These are phyloP conservation scores for Percina caprodes DNA, from an alignment of 2,113 vertebrate genomes.

Conservation along the genomic window DNA sequence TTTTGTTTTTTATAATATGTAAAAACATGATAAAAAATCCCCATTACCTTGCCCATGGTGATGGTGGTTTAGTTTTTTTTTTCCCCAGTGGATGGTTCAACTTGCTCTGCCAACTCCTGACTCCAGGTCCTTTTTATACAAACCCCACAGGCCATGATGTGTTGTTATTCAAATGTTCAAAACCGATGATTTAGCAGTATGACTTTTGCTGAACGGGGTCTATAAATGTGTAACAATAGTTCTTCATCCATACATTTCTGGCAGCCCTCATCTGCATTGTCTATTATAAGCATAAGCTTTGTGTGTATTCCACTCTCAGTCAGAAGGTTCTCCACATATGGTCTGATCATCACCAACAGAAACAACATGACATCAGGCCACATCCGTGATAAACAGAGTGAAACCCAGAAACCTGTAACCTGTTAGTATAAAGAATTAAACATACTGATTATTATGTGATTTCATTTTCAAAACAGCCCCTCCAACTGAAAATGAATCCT, in stretches of 20 bases:
- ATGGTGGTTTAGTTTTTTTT: conserved; percentile 71
- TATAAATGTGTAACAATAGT: conserved; percentile 77
- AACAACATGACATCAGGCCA: conserved; percentile 13
- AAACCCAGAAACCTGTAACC: conserved; percentile 30
- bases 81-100: conserved; percentile 70
- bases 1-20: not conserved
- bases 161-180: conserved; percentile 85
- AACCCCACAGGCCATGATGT: conserved; percentile 61
- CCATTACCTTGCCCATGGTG: conserved; percentile 83
- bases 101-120: conserved; percentile 73
- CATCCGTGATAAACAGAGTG: conserved; percentile 32
- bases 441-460: not conserved
- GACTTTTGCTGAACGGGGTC: conserved; percentile 80
- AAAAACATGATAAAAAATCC: not conserved
- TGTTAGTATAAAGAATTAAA: conserved; percentile 20
- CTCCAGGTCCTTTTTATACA: conserved; percentile 78
- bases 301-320: conserved; percentile 56
- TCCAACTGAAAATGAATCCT: not conserved
- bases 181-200: conserved; percentile 84
- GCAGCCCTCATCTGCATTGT: conserved; percentile 76
- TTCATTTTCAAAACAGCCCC: not conserved
- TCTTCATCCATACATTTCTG: conserved; percentile 83
- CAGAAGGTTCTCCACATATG: conserved; percentile 76
- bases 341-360: conserved; percentile 44
- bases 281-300: conserved; percentile 73